Conservation (phyloP, 1,140 invertebrate species). For the Tribolium madens region DNA sequence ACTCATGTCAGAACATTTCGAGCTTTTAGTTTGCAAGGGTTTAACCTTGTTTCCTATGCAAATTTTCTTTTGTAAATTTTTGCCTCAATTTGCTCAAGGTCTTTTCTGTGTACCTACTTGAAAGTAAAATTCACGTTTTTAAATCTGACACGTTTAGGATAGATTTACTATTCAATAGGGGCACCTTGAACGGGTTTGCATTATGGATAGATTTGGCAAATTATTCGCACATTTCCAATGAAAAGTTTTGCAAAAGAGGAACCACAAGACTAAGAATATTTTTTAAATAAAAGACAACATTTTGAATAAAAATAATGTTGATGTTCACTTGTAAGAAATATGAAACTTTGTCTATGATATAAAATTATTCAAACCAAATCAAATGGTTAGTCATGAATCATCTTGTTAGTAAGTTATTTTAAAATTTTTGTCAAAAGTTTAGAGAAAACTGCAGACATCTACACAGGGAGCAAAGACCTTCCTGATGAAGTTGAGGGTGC, state of each 20-base stretch:
- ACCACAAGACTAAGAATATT: background rate
- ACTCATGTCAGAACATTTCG: slow-evolving; percentile 35
- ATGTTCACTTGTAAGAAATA: too few relatives aligned
- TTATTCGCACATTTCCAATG: background rate
- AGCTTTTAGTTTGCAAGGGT: slow-evolving; percentile 42
- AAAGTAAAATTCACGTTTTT: slow-evolving; percentile 34
- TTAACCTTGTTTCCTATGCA: slow-evolving; percentile 50
- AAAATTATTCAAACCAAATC: too few relatives aligned
- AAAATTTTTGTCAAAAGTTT: too few relatives aligned
- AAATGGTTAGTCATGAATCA: too few relatives aligned
- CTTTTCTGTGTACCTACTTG: slow-evolving; percentile 2
- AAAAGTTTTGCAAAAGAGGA: background rate
- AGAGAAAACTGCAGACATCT: too few relatives aligned
- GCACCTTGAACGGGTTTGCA: slow-evolving; percentile 4
- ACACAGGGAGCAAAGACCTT: too few relatives aligned
- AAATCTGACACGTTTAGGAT: slow-evolving; percentile 11
- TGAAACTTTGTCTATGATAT: too few relatives aligned
- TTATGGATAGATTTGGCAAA: background rate
- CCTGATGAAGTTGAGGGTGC: too few relatives aligned
- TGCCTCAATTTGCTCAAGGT: slow-evolving; percentile 37
- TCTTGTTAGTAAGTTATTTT: too few relatives aligned
- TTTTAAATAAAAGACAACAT: too few relatives aligned
- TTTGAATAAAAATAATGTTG: too few relatives aligned
- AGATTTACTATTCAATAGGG: slow-evolving; percentile 8
- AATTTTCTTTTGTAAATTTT: slow-evolving; percentile 46